phyloP scores from a whole-genome alignment of 2,113 vertebrate genomes.

The Platysternon megacephalum region DNA sequence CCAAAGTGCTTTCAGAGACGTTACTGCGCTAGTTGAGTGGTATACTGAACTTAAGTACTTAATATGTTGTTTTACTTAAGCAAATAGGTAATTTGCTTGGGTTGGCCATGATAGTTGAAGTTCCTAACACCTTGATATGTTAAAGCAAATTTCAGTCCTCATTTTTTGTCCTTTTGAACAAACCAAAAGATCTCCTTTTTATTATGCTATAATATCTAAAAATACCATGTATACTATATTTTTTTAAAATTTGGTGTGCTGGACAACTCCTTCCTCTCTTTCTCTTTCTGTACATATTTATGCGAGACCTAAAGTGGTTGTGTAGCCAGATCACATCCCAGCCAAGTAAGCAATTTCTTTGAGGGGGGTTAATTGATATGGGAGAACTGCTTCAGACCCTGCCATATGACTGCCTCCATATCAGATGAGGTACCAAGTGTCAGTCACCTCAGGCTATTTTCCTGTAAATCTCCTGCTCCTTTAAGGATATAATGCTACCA shows the following conservation, averaged over 20 bases:
- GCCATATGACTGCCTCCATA: neutral
- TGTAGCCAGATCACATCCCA: neutral
- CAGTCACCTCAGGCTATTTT: rapidly evolving
- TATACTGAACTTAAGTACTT: neutral
- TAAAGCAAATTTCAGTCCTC: neutral
- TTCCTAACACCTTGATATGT: rapidly evolving
- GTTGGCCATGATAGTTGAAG: neutral
- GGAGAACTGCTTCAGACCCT: no score
- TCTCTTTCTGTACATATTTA: neutral
- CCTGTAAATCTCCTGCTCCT: neutral
- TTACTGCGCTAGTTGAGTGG: neutral
- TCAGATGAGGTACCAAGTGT: neutral
- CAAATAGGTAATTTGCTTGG: neutral
- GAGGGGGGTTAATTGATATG: neutral
- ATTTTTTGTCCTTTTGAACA: neutral
- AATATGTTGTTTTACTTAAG: neutral
- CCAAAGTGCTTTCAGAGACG: neutral
- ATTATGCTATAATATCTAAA: neutral
- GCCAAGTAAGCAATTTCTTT: neutral
- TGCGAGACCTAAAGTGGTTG: neutral
- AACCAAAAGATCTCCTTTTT: neutral
- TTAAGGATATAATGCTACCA: neutral
- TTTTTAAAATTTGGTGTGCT: neutral
- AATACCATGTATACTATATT: neutral
- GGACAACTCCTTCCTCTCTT: neutral